Evolutionary conservation across 2,888 invertebrate genomes (phyloP).

Genomic region (Therioaphis trifolii): DNA sequence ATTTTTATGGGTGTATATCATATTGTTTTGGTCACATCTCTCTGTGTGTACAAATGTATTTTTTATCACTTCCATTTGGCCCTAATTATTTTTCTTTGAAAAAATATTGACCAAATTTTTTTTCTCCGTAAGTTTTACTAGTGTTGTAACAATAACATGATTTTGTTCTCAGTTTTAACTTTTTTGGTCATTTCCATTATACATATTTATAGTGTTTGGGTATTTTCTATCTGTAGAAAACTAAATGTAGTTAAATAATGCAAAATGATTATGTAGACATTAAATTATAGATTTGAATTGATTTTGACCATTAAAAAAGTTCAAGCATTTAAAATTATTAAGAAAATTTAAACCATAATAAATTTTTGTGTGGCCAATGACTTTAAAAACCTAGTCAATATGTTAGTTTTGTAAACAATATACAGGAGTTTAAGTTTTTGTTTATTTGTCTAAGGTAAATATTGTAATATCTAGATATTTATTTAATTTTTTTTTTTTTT

Average conservation of each 20-base stretch:
- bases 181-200: constrained; percentile 50
- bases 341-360: constrained; percentile 26
- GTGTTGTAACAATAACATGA: constrained; percentile 9
- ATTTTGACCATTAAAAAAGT: constrained; percentile 40
- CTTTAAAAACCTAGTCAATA: constrained; percentile 62
- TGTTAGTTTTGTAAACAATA: constrained; percentile 57
- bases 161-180: constrained; percentile 43
- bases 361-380: constrained; percentile 57
- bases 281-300: constrained; percentile 35
- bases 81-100: constrained; percentile 6
- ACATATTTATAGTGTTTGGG: constrained; percentile 48
- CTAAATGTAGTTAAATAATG: constrained; percentile 32
- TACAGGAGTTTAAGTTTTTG: constrained; percentile 58
- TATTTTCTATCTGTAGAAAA: constrained; percentile 46
- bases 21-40: constrained; percentile 6
- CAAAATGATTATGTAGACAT: constrained; percentile 30
- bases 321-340: constrained; percentile 37
- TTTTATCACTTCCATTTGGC: constrained; percentile 36
- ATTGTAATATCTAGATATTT: constrained; percentile 32
- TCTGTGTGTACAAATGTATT: constrained; percentile 36
- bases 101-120: not conserved
- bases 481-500: constrained; percentile 35
- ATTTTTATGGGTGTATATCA: not conserved
- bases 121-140: not conserved
- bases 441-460: constrained; percentile 50